phyloP scores from a whole-genome alignment of 2,113 vertebrate genomes.

The Corydoras sp. region DNA sequence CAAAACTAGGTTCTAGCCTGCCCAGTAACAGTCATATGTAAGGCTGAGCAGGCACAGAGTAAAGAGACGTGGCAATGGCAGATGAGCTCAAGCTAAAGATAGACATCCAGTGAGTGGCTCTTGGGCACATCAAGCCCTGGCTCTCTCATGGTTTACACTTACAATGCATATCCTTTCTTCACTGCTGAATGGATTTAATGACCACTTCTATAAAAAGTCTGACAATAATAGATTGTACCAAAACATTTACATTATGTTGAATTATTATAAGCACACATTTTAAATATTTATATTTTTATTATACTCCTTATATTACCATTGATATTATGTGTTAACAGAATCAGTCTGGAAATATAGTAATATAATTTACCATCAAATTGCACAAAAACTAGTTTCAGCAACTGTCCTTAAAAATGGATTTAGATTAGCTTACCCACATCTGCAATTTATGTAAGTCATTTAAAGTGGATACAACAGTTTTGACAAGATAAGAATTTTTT shows the following conservation, averaged over 20 bases:
- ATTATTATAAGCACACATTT: too few species aligned
- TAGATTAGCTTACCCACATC: too few species aligned
- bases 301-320: too few species aligned
- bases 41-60: constrained; percentile 48
- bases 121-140: constrained; percentile 1
- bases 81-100: constrained; percentile 65
- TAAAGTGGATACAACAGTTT: too few species aligned
- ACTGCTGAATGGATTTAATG: constrained; percentile 7
- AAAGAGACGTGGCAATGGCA: constrained; percentile 41
- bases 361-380: too few species aligned
- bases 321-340: too few species aligned
- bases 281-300: too few species aligned
- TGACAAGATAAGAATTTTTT: too few species aligned
- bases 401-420: too few species aligned
- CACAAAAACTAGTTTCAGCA: too few species aligned
- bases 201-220: constrained; percentile 10
- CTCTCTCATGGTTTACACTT: constrained; percentile 58
- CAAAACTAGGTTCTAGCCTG: constrained; percentile 65
- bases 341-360: too few species aligned
- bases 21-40: constrained; percentile 63
- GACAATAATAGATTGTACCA: neutral
- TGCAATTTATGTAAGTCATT: too few species aligned
- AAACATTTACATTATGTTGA: neutral
- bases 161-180: constrained; percentile 13
- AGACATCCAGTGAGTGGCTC: constrained; percentile 59